Percentiles rank a stretch among this genome's conserved stretches.
These are phyloP conservation scores for Xiphophorus maculatus DNA, from an alignment of 2,113 vertebrate genomes.

Conservation along the genomic window DNA sequence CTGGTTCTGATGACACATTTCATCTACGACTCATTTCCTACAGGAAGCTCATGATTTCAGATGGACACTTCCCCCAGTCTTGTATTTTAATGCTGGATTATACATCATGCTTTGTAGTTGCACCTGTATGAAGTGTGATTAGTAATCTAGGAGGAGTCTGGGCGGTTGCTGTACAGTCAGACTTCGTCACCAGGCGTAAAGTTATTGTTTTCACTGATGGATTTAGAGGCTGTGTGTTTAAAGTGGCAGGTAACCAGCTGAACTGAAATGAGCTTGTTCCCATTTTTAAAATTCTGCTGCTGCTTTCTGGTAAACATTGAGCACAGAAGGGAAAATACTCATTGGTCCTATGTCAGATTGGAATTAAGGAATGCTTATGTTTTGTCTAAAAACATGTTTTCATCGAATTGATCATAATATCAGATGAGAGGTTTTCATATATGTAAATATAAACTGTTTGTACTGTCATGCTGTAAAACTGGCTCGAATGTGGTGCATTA, in stretches of 20 bases:
- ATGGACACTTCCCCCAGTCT: background rate
- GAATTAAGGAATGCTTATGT: background rate
- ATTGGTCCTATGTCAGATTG: background rate
- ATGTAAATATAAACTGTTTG: background rate
- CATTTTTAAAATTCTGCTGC: constrained; percentile 15
- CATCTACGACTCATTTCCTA: background rate
- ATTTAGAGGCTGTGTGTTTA: constrained; percentile 19
- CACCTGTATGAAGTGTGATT: constrained; percentile 26
- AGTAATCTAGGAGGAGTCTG: constrained; percentile 43
- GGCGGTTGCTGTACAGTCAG: constrained; percentile 30
- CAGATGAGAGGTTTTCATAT: background rate
- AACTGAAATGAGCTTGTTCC: constrained; percentile 35
- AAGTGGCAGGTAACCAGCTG: constrained; percentile 27
- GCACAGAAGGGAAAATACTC: background rate
- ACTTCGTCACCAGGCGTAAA: constrained; percentile 52
- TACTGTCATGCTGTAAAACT: background rate
- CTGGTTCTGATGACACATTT: background rate
- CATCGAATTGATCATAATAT: background rate
- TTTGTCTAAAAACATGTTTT: background rate
- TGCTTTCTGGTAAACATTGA: constrained; percentile 33
- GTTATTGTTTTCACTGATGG: constrained; percentile 50
- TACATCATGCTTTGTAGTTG: constrained; percentile 2
- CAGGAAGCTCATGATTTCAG: background rate
- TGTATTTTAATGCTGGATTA: background rate
- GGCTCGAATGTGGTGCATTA: background rate